Percentiles rank a stretch among this genome's conserved stretches.
These are phyloP conservation scores for Phyllostomus hastatus DNA, from an alignment of 2,113 vertebrate species.

Conservation along the genomic window DNA sequence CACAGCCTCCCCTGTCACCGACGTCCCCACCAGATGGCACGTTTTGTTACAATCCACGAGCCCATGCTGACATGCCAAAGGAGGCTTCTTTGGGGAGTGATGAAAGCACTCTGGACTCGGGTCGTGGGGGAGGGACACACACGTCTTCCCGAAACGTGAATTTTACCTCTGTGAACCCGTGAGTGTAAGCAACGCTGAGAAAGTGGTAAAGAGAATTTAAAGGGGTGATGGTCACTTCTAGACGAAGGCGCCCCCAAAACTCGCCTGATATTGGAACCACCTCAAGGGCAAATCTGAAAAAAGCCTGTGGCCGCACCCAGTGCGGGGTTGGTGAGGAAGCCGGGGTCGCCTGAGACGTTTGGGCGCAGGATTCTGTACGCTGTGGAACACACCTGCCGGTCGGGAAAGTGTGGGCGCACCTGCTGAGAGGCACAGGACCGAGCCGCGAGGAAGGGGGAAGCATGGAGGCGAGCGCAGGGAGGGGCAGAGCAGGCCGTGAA, in stretches of 20 bases:
- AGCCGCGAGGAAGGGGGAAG: too few relatives aligned
- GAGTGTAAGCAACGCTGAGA: background rate
- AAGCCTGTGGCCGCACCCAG: too few relatives aligned
- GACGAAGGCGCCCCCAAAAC: background rate
- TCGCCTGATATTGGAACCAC: background rate
- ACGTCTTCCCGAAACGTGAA: background rate
- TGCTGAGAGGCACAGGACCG: background rate
- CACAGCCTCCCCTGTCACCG: background rate
- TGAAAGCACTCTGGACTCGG: background rate
- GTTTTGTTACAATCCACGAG: too few relatives aligned
- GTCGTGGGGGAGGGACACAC: background rate
- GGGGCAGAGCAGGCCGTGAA: too few relatives aligned
- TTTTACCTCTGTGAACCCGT: background rate
- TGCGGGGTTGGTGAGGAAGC: rapidly evolving
- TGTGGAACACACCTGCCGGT: rapidly evolving
- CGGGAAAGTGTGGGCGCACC: too few relatives aligned
- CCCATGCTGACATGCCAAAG: too few relatives aligned
- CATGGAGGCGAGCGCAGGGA: too few relatives aligned
- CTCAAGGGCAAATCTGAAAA: background rate
- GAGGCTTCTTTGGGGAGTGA: background rate
- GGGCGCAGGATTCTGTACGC: rapidly evolving
- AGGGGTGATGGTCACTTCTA: background rate
- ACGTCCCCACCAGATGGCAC: background rate
- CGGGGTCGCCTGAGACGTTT: background rate
- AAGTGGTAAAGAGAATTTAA: background rate